These are phyloP conservation scores for Galeopsomyia nigrocyanea DNA, from an alignment of 2,888 invertebrate species.

Conservation along the genomic window DNA sequence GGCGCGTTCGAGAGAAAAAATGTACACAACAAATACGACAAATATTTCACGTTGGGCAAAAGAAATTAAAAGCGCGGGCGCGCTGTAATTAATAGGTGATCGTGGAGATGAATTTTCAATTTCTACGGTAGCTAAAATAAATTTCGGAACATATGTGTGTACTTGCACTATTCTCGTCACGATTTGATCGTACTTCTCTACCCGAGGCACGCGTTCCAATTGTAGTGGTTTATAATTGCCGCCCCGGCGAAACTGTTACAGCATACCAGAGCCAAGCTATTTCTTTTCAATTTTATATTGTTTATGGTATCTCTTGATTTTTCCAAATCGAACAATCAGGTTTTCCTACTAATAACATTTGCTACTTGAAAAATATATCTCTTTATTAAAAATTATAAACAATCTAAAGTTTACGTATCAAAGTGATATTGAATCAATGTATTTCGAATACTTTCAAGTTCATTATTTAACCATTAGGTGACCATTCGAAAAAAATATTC, in stretches of 20 bases:
- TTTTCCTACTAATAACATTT: too few relatives aligned
- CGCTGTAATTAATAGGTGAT: slow-evolving; percentile 29
- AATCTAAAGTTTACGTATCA: too few relatives aligned
- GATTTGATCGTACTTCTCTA: slow-evolving; percentile 54
- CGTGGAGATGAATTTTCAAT: slow-evolving; percentile 37
- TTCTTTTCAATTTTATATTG: slow-evolving; percentile 3
- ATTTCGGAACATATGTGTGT: slow-evolving; percentile 21
- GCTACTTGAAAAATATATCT: too few relatives aligned
- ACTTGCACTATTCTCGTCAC: slow-evolving; percentile 51
- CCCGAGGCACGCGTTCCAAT: slow-evolving; percentile 55
- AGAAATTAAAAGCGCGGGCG: slow-evolving; percentile 7
- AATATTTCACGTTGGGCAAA: not conserved
- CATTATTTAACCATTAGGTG: too few relatives aligned
- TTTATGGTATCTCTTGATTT: too few relatives aligned
- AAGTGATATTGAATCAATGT: too few relatives aligned
- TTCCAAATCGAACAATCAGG: too few relatives aligned
- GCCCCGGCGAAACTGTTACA: slow-evolving; percentile 53
- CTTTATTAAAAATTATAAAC: too few relatives aligned
- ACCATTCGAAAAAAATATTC: too few relatives aligned
- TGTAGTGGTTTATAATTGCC: slow-evolving; percentile 57
- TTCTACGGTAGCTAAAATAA: slow-evolving; percentile 24
- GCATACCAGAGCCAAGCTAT: slow-evolving; percentile 42
- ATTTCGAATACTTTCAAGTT: too few relatives aligned
- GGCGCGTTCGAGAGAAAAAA: too few relatives aligned
- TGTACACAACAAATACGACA: too few relatives aligned